Conservation (phyloP, 2,797 vertebrate species). For the Columba guinea region DNA sequence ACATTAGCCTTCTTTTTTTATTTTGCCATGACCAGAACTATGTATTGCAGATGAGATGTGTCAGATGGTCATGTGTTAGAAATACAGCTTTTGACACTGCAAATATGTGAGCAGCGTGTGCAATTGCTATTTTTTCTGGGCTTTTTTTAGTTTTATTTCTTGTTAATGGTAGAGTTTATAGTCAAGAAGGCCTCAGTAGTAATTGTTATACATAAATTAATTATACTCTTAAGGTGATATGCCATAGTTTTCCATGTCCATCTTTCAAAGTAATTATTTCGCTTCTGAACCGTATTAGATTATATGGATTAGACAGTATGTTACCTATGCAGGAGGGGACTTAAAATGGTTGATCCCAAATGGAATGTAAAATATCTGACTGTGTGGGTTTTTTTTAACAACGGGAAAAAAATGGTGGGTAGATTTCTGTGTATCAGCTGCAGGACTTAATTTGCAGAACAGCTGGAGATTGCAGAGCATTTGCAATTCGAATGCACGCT, state of each 20-base stretch:
- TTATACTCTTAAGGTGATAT: not conserved
- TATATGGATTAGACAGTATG: not conserved
- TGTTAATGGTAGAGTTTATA: not conserved
- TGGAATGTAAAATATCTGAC: not conserved
- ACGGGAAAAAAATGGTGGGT: rapidly evolving
- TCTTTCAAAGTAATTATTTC: not conserved
- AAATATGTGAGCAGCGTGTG: not conserved
- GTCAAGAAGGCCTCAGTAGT: not conserved
- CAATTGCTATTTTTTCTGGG: not conserved
- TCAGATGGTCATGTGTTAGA: constrained; percentile 17
- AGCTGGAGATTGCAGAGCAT: not conserved
- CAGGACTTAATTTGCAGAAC: not conserved
- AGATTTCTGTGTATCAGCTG: not conserved
- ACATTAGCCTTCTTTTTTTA: not conserved
- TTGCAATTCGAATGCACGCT: not conserved
- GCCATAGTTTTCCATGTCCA: not conserved
- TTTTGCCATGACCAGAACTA: not conserved
- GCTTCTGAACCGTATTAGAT: not conserved
- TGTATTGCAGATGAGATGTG: not conserved
- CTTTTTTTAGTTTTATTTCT: not conserved
- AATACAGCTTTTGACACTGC: not conserved
- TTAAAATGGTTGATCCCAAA: not conserved
- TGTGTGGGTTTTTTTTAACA: not conserved
- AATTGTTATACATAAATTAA: not conserved
- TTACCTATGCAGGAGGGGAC: not conserved